Evolutionary conservation across 2,888 invertebrate species (phyloP).

Genomic region (Exephanes ischioxanthus): DNA sequence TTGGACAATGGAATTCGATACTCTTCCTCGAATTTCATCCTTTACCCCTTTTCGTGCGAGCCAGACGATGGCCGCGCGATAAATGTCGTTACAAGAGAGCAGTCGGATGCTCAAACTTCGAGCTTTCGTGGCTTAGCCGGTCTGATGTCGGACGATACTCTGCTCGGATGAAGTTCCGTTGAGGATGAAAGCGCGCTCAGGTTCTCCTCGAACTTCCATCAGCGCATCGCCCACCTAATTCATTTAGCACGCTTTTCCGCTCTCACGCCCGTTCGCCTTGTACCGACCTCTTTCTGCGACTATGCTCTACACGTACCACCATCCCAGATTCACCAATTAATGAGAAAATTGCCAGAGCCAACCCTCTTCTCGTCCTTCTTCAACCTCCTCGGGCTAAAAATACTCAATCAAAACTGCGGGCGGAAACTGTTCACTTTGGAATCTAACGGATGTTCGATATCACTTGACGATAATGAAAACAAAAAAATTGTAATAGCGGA

Average conservation of each 20-base stretch:
- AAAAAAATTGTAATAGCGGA: slow-evolving; percentile 1
- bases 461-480: neutral
- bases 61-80: slow-evolving; percentile 61
- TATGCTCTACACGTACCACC: neutral
- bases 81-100: slow-evolving; percentile 72
- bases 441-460: slow-evolving; percentile 32
- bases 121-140: slow-evolving; percentile 70
- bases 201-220: slow-evolving; percentile 51
- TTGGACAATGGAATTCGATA: slow-evolving; percentile 11
- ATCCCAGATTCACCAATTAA: slow-evolving; percentile 79
- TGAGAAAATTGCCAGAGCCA: slow-evolving; percentile 76
- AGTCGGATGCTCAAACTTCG: slow-evolving; percentile 64
- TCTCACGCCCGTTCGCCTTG: slow-evolving; percentile 23
- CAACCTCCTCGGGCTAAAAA: slow-evolving; percentile 14
- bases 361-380: neutral
- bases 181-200: slow-evolving; percentile 26
- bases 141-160: slow-evolving; percentile 22
- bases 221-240: slow-evolving; percentile 72
- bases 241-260: slow-evolving; percentile 77
- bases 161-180: slow-evolving; percentile 7
- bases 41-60: slow-evolving; percentile 17
- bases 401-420: neutral
- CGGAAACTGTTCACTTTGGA: neutral
- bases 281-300: slow-evolving; percentile 19
- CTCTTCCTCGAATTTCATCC: neutral